phyloP scores from a whole-genome alignment of 2,797 vertebrate genomes.

The Sebastes iracundus region DNA sequence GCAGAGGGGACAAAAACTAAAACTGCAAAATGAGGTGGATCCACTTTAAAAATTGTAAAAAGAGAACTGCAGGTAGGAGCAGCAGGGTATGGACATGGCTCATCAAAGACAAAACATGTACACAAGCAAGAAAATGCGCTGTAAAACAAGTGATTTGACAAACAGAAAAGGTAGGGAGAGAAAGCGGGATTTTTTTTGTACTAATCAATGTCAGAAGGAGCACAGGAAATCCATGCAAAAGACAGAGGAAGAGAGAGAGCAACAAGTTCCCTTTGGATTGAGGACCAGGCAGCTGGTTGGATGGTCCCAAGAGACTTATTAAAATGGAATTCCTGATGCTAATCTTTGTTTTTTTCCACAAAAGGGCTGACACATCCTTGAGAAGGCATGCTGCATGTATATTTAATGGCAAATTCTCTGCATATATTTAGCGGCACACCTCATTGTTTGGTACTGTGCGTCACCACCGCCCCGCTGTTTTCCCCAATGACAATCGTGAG shows the following conservation, averaged over 20 bases:
- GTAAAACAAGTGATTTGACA: conserved; percentile 51
- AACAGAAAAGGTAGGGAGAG: conserved; percentile 7
- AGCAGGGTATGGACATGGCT: conserved; percentile 14
- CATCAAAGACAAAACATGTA: conserved; percentile 27
- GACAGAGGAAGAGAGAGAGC: conserved; percentile 45
- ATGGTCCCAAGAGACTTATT: conserved; percentile 80
- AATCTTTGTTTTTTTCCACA: conserved; percentile 77
- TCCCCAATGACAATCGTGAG: conserved; percentile 35
- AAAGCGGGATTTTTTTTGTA: conserved; percentile 25
- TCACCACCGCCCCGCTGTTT: conserved; percentile 50
- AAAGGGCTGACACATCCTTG: conserved; percentile 75
- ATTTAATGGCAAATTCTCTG: conserved; percentile 76
- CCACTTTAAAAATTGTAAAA: background rate
- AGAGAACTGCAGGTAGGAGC: background rate
- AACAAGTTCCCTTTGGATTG: conserved; percentile 78
- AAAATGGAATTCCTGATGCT: conserved; percentile 81
- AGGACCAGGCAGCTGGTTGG: conserved; percentile 71
- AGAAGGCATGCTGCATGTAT: conserved; percentile 76
- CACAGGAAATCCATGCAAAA: conserved; percentile 28
- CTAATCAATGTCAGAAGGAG: conserved; percentile 61
- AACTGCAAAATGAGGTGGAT: background rate
- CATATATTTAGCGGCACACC: conserved; percentile 68
- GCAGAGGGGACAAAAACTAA: conserved; percentile 41
- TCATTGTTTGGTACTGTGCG: conserved; percentile 64
- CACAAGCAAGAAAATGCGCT: conserved; percentile 33